Percentiles rank a stretch among this genome's conserved stretches.
These are phyloP conservation scores for Orthonevra nobilis DNA, from an alignment of 2,888 invertebrate species.

Conservation along the genomic window DNA sequence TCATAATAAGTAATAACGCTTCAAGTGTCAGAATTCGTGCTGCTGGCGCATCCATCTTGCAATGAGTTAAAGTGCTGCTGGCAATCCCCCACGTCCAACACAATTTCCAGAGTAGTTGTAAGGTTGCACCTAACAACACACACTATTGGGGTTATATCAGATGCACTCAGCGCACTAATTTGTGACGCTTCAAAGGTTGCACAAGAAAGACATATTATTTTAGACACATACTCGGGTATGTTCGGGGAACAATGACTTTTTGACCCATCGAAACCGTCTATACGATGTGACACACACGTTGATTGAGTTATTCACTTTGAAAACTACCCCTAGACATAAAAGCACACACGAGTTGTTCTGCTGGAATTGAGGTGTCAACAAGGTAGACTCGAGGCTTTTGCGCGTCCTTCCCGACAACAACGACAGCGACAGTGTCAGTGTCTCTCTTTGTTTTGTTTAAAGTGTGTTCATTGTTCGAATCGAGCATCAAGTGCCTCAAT, in stretches of 20 bases:
- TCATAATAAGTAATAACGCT: constrained; percentile 52
- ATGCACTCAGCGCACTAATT: constrained; percentile 45
- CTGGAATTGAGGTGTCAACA: background rate
- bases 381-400: no score
- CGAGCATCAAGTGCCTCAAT: constrained; percentile 34
- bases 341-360: background rate
- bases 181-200: constrained; percentile 24
- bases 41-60: constrained; percentile 34
- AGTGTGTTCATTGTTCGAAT: constrained; percentile 18
- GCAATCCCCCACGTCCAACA: background rate
- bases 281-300: constrained; percentile 19
- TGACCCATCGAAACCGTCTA: constrained; percentile 35
- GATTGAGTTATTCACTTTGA: constrained; percentile 55
- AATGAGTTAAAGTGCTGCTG: constrained; percentile 44
- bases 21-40: constrained; percentile 30
- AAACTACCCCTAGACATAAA: constrained; percentile 4
- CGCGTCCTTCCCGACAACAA: constrained; percentile 6
- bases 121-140: constrained; percentile 34
- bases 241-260: constrained; percentile 52
- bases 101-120: constrained; percentile 24
- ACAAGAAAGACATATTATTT: background rate
- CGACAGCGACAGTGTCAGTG: constrained; percentile 39
- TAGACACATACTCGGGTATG: background rate
- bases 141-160: constrained; percentile 7
- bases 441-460: constrained; percentile 26